These are phyloP conservation scores for Eudyptes chrysolophus DNA, from an alignment of 2,113 vertebrate genomes.

Conservation along the genomic window DNA sequence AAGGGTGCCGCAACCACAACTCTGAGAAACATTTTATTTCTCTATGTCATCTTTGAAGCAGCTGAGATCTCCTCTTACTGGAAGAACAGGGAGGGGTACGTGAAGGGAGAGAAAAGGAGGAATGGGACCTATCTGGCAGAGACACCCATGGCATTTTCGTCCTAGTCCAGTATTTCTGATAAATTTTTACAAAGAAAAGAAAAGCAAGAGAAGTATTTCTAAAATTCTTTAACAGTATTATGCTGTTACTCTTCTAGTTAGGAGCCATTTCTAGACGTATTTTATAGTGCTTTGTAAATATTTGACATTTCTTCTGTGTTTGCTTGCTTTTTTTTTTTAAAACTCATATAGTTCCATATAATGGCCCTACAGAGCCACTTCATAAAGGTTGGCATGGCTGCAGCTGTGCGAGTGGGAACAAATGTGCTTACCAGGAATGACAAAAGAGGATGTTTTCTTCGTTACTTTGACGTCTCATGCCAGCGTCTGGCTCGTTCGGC, in stretches of 20 bases:
- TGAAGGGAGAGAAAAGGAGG: neutral
- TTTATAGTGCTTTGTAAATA: slow-evolving; percentile 3
- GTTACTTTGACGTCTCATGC: neutral
- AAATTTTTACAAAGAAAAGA: neutral
- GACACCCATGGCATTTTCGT: neutral
- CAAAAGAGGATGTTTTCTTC: neutral
- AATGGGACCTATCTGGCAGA: neutral
- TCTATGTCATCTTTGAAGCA: neutral
- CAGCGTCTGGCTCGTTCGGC: neutral
- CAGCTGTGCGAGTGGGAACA: neutral
- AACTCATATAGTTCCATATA: neutral
- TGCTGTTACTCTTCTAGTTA: neutral
- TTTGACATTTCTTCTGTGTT: neutral
- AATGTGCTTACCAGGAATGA: neutral
- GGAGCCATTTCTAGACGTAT: neutral
- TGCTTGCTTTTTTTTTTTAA: neutral
- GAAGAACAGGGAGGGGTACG: neutral
- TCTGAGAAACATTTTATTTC: neutral
- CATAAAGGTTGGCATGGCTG: neutral
- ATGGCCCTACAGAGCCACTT: neutral
- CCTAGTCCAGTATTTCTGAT: neutral
- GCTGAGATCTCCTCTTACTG: neutral
- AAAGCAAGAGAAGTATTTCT: neutral
- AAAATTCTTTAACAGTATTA: neutral
- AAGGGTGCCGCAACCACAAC: neutral